These are phyloP conservation scores for Sinelater perroti DNA, from an alignment of 2,888 invertebrate genomes.

Conservation along the genomic window DNA sequence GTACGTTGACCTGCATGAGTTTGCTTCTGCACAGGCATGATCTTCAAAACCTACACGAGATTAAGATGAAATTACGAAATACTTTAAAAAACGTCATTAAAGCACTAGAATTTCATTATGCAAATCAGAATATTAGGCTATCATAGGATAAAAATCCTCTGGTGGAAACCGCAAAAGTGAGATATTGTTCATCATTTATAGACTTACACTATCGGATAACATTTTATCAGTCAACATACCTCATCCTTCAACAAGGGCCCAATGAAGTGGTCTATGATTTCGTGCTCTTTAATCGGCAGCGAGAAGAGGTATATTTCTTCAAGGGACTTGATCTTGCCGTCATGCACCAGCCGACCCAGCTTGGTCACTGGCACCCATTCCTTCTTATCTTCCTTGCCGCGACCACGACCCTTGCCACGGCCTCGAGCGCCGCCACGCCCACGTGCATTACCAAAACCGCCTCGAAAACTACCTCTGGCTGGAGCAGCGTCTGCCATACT, in stretches of 20 bases:
- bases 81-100: not conserved
- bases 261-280: constrained; percentile 98
- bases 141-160: constrained; percentile 49
- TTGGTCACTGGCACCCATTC: constrained; percentile 99
- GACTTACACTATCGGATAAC: not conserved
- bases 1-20: constrained; percentile 99
- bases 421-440: constrained; percentile 78
- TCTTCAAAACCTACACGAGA: constrained; percentile 81
- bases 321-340: constrained; percentile 92
- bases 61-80: not conserved
- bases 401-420: constrained; percentile 83
- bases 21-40: constrained; percentile 99
- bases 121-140: constrained; percentile 43
- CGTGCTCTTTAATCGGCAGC: constrained; percentile 98
- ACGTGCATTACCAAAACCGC: constrained; percentile 81
- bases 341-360: constrained; percentile 94
- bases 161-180: constrained; percentile 77
- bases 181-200: constrained; percentile 61
- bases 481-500: constrained; percentile 99
- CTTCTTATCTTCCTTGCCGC: constrained; percentile 94
- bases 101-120: not conserved
- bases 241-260: constrained; percentile 94
- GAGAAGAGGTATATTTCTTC: constrained; percentile 99
- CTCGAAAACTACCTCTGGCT: constrained; percentile 94
- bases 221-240: no score